Evolutionary conservation across 2,888 invertebrate genomes (phyloP), one percentile per base, ranked within the genome.

Genomic region (Podabrus alpinus): DNA sequence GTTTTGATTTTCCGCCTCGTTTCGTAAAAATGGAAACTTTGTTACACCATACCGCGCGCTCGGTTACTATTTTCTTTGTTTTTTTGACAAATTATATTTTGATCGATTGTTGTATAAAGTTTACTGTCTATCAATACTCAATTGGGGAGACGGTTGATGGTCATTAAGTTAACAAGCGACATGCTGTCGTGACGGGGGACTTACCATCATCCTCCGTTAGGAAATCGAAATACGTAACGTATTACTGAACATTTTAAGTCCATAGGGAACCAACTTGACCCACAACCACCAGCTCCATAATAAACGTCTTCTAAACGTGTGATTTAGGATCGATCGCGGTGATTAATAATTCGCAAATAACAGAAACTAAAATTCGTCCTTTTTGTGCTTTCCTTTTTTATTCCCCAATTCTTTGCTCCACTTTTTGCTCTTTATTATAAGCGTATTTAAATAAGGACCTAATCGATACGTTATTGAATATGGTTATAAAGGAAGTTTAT

Each of bases 141-240:
- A 66, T 66, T 59, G 71, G 71, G 66, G 66, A 45, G 45, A 45
- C 25, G 59, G 64, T 29, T 59, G 64, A 59, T 29, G 19, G 45
- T 66, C 71, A 71, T 71, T 71, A 71, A 24, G 66, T 71, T 71
- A 66, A 66, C 71, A 66, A 60, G 66, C 45, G 59, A 70, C 64
- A 66, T 15, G 66, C 59, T 66, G 59, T 66, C 70, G 66, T 66
- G 13, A n/a, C 24, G 71, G 71, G 71, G 71, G 71, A 71, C 66
- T 71, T 71, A 66, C 59, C 64, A 66, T 15, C 19, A 66, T 19
- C 59, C 45, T 70, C 71, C 71, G 66, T 71, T 66, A 66, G 45
- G 45, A 59, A 45, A 59, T 60, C 10, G 68, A 21, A 59, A 59
- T 68, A 64, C 67, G 70, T 64, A 62, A 70, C 64, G 17, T 25